These are phyloP conservation scores for Heteropelma amictum DNA, from an alignment of 2,888 invertebrate species.

Conservation along the genomic window DNA sequence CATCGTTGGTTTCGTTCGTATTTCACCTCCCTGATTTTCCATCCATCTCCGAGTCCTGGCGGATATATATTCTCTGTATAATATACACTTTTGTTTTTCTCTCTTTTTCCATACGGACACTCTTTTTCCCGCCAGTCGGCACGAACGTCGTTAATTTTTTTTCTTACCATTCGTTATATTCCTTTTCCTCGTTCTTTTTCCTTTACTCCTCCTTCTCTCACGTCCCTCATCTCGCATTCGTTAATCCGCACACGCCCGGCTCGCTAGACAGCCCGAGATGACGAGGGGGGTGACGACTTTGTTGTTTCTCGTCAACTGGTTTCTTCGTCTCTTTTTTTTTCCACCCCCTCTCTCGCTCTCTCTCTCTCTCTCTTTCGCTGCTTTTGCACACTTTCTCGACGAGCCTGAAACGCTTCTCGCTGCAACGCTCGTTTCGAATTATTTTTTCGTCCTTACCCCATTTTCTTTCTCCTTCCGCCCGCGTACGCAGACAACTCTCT, in stretches of 20 bases:
- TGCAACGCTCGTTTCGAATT: no score
- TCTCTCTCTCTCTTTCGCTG: background rate
- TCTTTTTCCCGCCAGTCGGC: constrained; percentile 37
- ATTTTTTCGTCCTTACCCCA: no score
- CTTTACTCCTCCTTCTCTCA: constrained; percentile 39
- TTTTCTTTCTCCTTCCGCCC: no score
- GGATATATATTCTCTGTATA: no score
- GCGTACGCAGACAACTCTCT: background rate
- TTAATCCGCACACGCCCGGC: constrained; percentile 53
- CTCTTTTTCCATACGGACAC: constrained; percentile 21
- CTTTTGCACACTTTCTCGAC: no score
- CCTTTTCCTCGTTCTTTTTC: constrained; percentile 12
- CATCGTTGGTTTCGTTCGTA: constrained; percentile 20
- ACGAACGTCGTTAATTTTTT: constrained; percentile 56
- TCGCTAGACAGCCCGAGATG: constrained; percentile 26
- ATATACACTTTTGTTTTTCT: background rate
- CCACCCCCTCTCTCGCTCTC: background rate
- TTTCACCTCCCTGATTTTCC: constrained; percentile 9
- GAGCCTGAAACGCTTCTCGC: no score
- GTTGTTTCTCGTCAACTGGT: constrained; percentile 48
- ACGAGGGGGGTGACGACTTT: background rate
- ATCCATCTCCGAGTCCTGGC: background rate
- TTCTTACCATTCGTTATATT: background rate
- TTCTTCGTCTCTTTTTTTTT: constrained; percentile 5
- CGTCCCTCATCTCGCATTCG: constrained; percentile 49